Evolutionary conservation across 2,888 invertebrate genomes (phyloP).

Genomic region (Aethes cnicana): DNA sequence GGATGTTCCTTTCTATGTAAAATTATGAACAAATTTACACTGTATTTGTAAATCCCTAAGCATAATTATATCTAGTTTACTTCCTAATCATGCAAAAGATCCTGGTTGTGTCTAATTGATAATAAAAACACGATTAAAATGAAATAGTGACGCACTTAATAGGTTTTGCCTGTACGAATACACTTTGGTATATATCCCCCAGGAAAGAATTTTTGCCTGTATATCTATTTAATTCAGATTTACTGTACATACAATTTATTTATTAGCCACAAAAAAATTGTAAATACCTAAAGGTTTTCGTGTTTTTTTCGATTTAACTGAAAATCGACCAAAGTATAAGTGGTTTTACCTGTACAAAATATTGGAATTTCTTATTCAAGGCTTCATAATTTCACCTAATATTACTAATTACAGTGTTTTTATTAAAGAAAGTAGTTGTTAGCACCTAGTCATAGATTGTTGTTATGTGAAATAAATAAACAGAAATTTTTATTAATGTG

Average conservation of each 20-base stretch:
- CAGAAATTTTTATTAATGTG: background rate
- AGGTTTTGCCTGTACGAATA: background rate
- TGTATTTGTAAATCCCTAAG: background rate
- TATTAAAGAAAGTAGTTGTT: background rate
- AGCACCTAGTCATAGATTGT: background rate
- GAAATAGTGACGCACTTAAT: background rate
- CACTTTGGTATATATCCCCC: background rate
- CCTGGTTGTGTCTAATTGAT: background rate
- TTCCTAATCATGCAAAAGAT: background rate
- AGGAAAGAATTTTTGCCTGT: background rate
- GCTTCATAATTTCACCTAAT: background rate
- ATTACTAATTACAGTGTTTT: background rate
- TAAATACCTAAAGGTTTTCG: background rate
- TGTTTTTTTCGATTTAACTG: background rate
- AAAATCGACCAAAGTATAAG: background rate
- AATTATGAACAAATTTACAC: too few relatives aligned
- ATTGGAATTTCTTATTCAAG: background rate
- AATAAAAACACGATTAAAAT: background rate
- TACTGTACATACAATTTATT: background rate
- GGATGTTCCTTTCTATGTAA: background rate
- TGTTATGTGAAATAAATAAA: background rate
- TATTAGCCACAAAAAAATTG: background rate
- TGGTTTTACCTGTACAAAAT: slow-evolving; percentile 5
- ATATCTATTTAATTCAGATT: background rate
- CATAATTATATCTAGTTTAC: background rate